Conservation (phyloP, 2,888 invertebrate genomes). For the Coleophora deauratella region DNA sequence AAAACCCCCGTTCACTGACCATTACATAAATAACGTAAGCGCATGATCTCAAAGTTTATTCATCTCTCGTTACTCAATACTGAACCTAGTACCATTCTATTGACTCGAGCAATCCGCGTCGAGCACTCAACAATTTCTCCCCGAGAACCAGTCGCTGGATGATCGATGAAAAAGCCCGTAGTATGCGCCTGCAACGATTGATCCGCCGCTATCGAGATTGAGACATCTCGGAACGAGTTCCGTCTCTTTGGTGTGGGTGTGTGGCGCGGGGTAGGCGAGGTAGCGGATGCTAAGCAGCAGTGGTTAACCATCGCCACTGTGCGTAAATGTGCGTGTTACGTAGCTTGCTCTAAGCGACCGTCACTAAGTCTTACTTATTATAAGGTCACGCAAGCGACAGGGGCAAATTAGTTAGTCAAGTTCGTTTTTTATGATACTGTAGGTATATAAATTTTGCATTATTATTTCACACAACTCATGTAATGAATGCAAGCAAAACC, state of each 20-base stretch:
- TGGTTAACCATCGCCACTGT: not conserved
- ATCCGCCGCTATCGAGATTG: constrained; percentile 65
- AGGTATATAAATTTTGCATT: no score
- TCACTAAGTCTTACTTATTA: no score
- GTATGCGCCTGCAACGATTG: constrained; percentile 59
- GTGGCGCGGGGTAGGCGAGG: constrained; percentile 21
- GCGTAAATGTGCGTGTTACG: no score
- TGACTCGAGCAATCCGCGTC: not conserved
- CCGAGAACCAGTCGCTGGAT: constrained; percentile 14
- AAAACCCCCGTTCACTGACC: no score
- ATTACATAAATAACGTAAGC: no score
- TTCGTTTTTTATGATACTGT: no score
- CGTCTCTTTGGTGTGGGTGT: constrained; percentile 37
- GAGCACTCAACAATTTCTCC: not conserved
- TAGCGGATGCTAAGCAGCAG: constrained; percentile 14
- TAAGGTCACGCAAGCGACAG: no score
- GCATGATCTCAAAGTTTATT: not conserved
- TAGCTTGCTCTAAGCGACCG: no score
- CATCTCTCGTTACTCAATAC: not conserved
- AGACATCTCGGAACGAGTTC: constrained; percentile 69
- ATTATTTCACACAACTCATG: no score
- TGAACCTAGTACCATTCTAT: not conserved
- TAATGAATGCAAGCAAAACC: no score
- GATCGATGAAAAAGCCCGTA: constrained; percentile 56
- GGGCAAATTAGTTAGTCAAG: no score